Evolutionary conservation across 2,888 invertebrate species (phyloP).

Genomic region (Nomada fucata): DNA sequence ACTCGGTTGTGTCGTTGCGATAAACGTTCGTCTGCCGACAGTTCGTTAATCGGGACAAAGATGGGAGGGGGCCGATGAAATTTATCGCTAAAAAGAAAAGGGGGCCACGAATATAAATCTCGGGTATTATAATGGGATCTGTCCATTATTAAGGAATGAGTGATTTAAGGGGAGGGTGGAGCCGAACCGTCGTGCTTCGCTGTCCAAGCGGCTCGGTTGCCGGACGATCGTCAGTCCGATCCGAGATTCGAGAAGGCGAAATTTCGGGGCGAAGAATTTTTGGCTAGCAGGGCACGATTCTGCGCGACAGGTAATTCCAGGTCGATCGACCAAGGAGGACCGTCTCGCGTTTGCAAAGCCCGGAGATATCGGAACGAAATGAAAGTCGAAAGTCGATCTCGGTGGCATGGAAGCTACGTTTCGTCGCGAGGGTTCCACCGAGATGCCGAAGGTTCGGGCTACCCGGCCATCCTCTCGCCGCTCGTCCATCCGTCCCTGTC

Average conservation of each 20-base stretch:
- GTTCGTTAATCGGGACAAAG: slow-evolving; percentile 69
- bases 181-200: slow-evolving; percentile 74
- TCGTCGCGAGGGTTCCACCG: background rate
- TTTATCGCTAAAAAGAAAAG: slow-evolving; percentile 84
- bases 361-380: background rate
- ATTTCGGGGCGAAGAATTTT: too few relatives aligned
- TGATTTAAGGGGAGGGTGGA: slow-evolving; percentile 84
- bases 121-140: slow-evolving; percentile 84
- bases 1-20: slow-evolving; percentile 3
- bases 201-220: slow-evolving; percentile 78
- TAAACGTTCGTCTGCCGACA: slow-evolving; percentile 40
- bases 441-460: slow-evolving; percentile 47
- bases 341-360: too few relatives aligned
- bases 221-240: slow-evolving; percentile 82
- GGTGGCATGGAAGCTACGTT: background rate
- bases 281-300: too few relatives aligned
- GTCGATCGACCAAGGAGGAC: too few relatives aligned
- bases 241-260: slow-evolving; percentile 72
- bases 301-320: too few relatives aligned
- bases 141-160: slow-evolving; percentile 85
- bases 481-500: slow-evolving; percentile 72
- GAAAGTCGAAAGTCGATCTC: background rate
- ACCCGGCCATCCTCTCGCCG: slow-evolving; percentile 60
- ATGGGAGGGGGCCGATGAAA: slow-evolving; percentile 76
- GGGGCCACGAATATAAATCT: slow-evolving; percentile 84